Percentiles rank a stretch among this genome's conserved stretches.
Evolutionary conservation across 1,140 invertebrate species (phyloP).

Genomic region (Heliothis virescens): DNA sequence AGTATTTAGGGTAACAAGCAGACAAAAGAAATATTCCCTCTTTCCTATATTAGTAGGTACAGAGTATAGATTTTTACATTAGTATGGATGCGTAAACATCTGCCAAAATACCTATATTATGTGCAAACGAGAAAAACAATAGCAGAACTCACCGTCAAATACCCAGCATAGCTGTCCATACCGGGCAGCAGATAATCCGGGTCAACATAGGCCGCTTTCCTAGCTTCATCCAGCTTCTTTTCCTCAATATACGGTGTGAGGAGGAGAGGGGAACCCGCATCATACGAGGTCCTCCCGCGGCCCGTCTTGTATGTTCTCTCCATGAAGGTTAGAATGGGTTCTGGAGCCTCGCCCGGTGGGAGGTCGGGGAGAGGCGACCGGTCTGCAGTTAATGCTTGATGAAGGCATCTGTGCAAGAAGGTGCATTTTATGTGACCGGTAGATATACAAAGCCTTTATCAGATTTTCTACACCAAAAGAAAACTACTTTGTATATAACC

Average conservation of each 20-base stretch:
- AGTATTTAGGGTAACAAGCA: too few relatives aligned
- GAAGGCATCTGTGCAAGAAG: constrained; percentile 57
- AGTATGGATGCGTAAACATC: too few relatives aligned
- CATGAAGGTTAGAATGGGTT: constrained; percentile 78
- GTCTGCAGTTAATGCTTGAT: constrained; percentile 56
- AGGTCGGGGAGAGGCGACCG: constrained; percentile 68
- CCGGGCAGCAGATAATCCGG: constrained; percentile 73
- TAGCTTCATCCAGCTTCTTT: constrained; percentile 76
- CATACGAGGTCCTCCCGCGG: constrained; percentile 53
- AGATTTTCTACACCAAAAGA: too few relatives aligned
- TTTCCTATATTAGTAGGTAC: too few relatives aligned
- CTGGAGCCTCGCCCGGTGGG: constrained; percentile 77
- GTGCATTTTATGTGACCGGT: neutral
- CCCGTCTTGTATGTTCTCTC: constrained; percentile 72
- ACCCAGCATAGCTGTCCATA: constrained; percentile 82
- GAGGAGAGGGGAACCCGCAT: constrained; percentile 75
- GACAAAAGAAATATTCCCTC: too few relatives aligned
- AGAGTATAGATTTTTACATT: too few relatives aligned
- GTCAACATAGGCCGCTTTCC: constrained; percentile 76
- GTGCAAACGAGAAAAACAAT: too few relatives aligned
- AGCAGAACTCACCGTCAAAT: constrained; percentile 79
- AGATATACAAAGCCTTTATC: too few relatives aligned
- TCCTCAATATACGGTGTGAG: constrained; percentile 76
- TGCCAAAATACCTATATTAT: too few relatives aligned
- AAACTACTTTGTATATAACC: too few relatives aligned